Conservation (phyloP, 35 echinoderm and acorn worm species). For the Heliocidaris erythrogramma region DNA sequence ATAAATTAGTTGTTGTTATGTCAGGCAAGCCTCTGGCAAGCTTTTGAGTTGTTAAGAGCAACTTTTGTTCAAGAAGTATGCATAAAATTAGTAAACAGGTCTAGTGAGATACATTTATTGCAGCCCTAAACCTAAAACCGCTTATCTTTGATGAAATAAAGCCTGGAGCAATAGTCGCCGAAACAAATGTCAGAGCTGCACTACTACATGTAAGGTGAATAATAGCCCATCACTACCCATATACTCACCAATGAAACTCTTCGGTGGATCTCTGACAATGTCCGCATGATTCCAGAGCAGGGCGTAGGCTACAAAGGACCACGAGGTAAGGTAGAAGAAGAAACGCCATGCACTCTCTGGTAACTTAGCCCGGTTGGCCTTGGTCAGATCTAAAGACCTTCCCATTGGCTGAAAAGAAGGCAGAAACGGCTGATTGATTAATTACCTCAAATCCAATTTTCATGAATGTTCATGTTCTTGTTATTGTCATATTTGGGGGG, state of each 20-base stretch:
- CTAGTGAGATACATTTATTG: too few species aligned
- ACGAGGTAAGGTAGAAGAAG: conserved; percentile 84
- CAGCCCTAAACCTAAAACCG: too few species aligned
- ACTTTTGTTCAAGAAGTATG: too few species aligned
- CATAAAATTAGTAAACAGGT: too few species aligned
- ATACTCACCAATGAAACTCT: conserved; percentile 79
- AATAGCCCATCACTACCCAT: not conserved
- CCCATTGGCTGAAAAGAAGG: conserved; percentile 49
- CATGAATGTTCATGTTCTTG: not conserved
- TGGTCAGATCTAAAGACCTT: conserved; percentile 49
- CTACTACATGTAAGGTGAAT: not conserved
- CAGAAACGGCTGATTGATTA: too few species aligned
- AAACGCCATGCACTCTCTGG: conserved; percentile 94
- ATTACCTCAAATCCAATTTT: not conserved
- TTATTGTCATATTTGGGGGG: too few species aligned
- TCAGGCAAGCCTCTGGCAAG: too few species aligned
- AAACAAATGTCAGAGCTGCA: too few species aligned
- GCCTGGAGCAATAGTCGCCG: too few species aligned
- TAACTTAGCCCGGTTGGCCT: conserved; percentile 76
- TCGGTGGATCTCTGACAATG: conserved; percentile 81
- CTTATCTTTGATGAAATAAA: too few species aligned
- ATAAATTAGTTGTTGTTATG: too few species aligned
- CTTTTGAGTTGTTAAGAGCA: too few species aligned
- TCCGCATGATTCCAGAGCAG: conserved; percentile 67
- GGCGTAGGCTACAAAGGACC: conserved; percentile 84